A percentile compares a stretch with the other conserved stretches of the same genome.
Evolutionary conservation across 2,888 invertebrate species (phyloP).

Genomic region (Timema cristinae): DNA sequence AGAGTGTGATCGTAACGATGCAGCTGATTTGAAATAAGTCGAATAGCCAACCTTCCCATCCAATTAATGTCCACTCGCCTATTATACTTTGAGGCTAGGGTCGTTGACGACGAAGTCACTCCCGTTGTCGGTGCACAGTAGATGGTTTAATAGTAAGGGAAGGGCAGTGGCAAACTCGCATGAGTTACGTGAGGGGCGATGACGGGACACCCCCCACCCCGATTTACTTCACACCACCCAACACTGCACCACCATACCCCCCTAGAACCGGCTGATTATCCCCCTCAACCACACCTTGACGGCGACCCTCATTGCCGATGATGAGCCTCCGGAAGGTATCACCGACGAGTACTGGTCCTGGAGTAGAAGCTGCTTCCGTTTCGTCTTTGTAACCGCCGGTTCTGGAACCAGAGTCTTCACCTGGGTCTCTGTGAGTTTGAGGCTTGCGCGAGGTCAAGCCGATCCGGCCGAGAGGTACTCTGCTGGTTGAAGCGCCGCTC

Average conservation of each 20-base stretch:
- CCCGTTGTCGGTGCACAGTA: conserved; percentile 27
- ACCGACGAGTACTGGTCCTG: conserved; percentile 41
- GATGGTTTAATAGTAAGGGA: conserved; percentile 30
- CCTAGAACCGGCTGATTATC: conserved; percentile 60
- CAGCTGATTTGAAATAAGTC: no score
- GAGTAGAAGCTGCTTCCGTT: conserved; percentile 86
- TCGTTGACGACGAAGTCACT: conserved; percentile 14
- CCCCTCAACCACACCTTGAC: conserved; percentile 86
- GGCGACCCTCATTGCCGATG: conserved; percentile 72
- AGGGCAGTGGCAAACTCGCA: conserved; percentile 26
- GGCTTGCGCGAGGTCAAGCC: conserved; percentile 84
- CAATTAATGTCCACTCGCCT: neutral
- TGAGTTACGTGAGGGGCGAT: conserved; percentile 16
- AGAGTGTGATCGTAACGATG: no score
- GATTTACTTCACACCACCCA: conserved; percentile 16
- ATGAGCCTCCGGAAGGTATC: conserved; percentile 37
- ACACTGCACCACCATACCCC: neutral
- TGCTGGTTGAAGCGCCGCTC: conserved; percentile 91
- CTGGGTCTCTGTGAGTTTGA: conserved; percentile 88
- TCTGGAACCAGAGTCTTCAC: conserved; percentile 79
- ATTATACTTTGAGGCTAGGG: conserved; percentile 23
- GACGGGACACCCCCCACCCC: neutral
- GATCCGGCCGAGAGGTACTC: conserved; percentile 90
- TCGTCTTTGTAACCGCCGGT: conserved; percentile 89
- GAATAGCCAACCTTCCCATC: no score